Base-by-base conservation (phyloP, 2,113 vertebrate genomes). In the Leptobrachium ailaonicum region DNA sequence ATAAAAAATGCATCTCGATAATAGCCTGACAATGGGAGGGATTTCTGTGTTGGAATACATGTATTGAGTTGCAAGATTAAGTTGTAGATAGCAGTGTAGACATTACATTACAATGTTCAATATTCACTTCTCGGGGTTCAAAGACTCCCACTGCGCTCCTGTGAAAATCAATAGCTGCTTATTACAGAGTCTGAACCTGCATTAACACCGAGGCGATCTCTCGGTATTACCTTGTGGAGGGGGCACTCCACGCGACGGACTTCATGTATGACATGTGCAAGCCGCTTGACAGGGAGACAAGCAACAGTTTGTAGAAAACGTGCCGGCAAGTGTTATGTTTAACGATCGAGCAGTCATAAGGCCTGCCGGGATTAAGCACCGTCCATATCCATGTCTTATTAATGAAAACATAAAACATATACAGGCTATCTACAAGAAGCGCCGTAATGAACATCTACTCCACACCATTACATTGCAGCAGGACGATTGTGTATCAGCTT, bases 71-170 rank as follows among this genome's bases (percentile, higher is more conserved):
- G 58, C 32, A 11, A 47, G 40, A 66, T 79, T 79, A 79, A 41
- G 60, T 73, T 72, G 71, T 73, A 73, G 63, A 43, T 80, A 44
- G 62, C 60, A 32, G 13, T 58, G 71, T 69, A 80, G 71, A 58
- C 78, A 73, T 80, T 67, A 66, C 63, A 58, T 80, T 80, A 56
- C 63, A 2, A n/a, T 73, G 78, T 73, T 80, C 78, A 73, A 80
- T 73, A 58, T 80, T 80, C 63, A 73, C 62, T 80, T 80, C 71
- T 73, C 50, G 14, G 71, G 71, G 71, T 80, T 73, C 78, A 66
- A 44, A 67, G 62, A 67, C 53, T 67, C 63, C 60, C 41, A 63
- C 69, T 56, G 71, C 64, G 50, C 71, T 43, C 47, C 41, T 66
- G 13, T 66, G 45, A 66, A 73, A 80, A 73, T 73, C 71, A 67